Percentiles rank a stretch among this genome's conserved stretches.
These are phyloP conservation scores for Oeneis ivallda DNA, from an alignment of 2,888 invertebrate species.

Conservation along the genomic window DNA sequence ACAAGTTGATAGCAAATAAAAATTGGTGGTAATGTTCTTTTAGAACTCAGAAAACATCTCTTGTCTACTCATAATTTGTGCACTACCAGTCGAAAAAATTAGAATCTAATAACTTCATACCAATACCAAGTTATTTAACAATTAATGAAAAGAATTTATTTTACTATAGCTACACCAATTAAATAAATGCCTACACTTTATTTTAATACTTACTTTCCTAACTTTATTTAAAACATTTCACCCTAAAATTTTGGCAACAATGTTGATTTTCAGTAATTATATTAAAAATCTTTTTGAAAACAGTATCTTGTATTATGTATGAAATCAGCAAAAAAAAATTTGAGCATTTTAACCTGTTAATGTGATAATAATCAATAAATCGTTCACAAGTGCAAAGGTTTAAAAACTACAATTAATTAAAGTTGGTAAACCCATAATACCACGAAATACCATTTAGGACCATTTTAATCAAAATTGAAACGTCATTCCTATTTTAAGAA, in stretches of 20 bases:
- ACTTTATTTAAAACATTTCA: background rate
- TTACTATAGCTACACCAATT: background rate
- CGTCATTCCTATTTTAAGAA: background rate
- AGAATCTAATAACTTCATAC: too few species aligned
- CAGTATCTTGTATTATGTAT: background rate
- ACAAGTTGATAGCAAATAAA: too few species aligned
- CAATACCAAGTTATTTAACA: too few species aligned
- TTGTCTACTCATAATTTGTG: background rate
- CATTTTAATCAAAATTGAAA: too few species aligned
- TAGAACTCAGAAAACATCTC: background rate
- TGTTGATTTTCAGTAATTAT: too few species aligned
- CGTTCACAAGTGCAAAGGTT: slow-evolving; percentile 21
- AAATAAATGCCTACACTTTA: background rate
- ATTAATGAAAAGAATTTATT: background rate
- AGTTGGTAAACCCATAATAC: slow-evolving; percentile 9
- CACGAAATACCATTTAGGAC: slow-evolving; percentile 24
- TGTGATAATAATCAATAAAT: slow-evolving; percentile 26
- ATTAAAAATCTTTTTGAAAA: too few species aligned
- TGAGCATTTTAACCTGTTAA: slow-evolving; percentile 21
- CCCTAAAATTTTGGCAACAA: slow-evolving; percentile 14
- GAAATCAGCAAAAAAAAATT: slow-evolving; percentile 15
- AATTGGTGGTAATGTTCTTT: too few species aligned
- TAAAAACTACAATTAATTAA: slow-evolving; percentile 15
- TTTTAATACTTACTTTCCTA: too few species aligned
- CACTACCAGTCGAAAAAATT: background rate